Evolutionary conservation across 2,113 vertebrate genomes (phyloP), one percentile per base, ranked within the genome.

Genomic region (Glareola pratincola): DNA sequence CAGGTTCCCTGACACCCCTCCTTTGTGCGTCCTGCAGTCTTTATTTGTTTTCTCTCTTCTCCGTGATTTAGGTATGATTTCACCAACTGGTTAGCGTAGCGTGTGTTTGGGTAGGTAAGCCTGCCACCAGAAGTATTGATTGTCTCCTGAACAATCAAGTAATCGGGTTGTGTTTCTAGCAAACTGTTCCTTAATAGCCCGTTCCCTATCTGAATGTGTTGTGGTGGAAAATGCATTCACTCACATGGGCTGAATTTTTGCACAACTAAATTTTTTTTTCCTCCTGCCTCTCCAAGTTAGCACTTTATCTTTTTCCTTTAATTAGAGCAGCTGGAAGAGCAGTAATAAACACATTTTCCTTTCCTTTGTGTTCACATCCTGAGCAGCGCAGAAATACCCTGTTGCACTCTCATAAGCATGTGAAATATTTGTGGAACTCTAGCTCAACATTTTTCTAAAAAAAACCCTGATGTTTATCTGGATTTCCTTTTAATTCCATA

Each of bases 331-430:
- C 79, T 96, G 86, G 73, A 94, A 89, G 27, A 79, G 14, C 56
- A 53, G 66, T 64, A 91, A 72, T 79, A 94, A 94, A 91, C 86
- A 79, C 13, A 34, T 27, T 90, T 92, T 83, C 66, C 75, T 95
- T 95, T 83, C 34, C 72, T 96, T 94, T 95, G 88, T 89, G 47
- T 82, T 95, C 73, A 78, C 69, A 87, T 94, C 89, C 68, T 92
- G 80, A 94, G 45, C 37, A 39, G 39, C 15, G 62, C 53, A 89
- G 69, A 91, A 95, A 95, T 91, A 85, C 59, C 59, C 36, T 39
- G 17, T 84, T 92, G 53, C 39, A 37, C 87, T 95, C 76, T 94
- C 30, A 47, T 22, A 94, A 93, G 67, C 72, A 75, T 92, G 45
- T 95, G 36, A 97, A 85, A 27, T 95, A 92, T 94, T 92, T 4